Conservation (phyloP, 2,797 vertebrate genomes). For the Sardinella longiceps region DNA sequence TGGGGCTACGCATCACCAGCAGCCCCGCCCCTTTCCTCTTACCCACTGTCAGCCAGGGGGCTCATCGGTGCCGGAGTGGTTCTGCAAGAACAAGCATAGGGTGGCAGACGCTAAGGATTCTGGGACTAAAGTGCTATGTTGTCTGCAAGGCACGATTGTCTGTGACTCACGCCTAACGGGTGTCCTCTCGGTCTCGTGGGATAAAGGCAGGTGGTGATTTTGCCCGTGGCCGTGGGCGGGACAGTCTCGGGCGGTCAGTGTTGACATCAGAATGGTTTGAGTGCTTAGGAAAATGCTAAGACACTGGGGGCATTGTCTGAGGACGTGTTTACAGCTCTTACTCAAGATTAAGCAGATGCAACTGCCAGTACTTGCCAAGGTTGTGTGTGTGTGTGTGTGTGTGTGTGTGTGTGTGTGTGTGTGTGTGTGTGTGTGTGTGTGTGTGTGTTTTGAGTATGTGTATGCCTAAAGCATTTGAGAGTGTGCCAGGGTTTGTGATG, state of each 20-base stretch:
- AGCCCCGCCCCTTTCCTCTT: background rate
- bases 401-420: constrained; percentile 3
- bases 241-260: background rate
- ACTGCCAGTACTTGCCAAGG: background rate
- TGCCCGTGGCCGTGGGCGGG: background rate
- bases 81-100: background rate
- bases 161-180: background rate
- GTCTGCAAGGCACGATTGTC: background rate
- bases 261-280: background rate
- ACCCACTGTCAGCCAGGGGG: background rate
- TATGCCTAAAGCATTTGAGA: background rate
- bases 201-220: background rate
- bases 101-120: background rate
- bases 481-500: background rate
- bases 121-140: background rate
- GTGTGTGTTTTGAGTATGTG: constrained; percentile 3
- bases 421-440: background rate
- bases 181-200: background rate
- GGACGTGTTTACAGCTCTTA: constrained; percentile 2
- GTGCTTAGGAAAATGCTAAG: background rate
- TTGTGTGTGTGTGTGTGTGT: constrained; percentile 8
- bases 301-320: background rate
- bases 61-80: background rate
- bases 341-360: constrained; percentile 6
- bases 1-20: background rate